Evolutionary conservation across 2,797 vertebrate genomes (phyloP), one percentile per base, ranked within the genome.

Genomic region (Ataeniobius toweri): DNA sequence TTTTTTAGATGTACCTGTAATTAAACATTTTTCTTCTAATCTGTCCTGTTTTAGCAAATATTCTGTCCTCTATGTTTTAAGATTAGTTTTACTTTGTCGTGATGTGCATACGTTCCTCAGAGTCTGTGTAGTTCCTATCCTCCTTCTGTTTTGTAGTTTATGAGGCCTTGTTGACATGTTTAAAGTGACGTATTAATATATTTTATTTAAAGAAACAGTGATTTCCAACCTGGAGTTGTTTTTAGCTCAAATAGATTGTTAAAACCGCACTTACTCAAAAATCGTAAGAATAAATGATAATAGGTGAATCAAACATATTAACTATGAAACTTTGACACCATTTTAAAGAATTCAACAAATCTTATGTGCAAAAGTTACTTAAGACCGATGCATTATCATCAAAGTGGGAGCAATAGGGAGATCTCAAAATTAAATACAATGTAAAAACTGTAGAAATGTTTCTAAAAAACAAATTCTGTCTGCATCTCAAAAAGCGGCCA

Each of bases 131-230:
- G 75, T 76, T 50, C 48, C n/a, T 75, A 31, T 59, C 58, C 75
- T 68, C 76, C 77, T 81, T 68, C 65, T 77, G 77, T 88, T 71
- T 83, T 69, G 46, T 85, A 80, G 44, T 74, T 55, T 68, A 51
- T 44, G 24, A 39, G 71, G 41, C 0, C 70, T 79, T 71, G 78
- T n/a, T 82, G 91, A 83, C 83, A 65, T 53, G 55, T 48, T 89
- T 83, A 83, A 82, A 76, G 83, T 84, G 67, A 3, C 74, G n/a
- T 69, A 69, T 18, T 80, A 81, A 69, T 78, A 85, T 79, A n/a
- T 82, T 50, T 50, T 20, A 48, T 28, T 68, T 68, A 68, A 24
- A 46, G 65, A 14, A 46, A 26, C 39, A 13, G 39, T 46, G 24
- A 68, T 24, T 68, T 39, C 67, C 41, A 44, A 13, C 39, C 10